Base-by-base conservation (phyloP, 2,888 invertebrate genomes). In the Caenorhabditis wallacei region DNA sequence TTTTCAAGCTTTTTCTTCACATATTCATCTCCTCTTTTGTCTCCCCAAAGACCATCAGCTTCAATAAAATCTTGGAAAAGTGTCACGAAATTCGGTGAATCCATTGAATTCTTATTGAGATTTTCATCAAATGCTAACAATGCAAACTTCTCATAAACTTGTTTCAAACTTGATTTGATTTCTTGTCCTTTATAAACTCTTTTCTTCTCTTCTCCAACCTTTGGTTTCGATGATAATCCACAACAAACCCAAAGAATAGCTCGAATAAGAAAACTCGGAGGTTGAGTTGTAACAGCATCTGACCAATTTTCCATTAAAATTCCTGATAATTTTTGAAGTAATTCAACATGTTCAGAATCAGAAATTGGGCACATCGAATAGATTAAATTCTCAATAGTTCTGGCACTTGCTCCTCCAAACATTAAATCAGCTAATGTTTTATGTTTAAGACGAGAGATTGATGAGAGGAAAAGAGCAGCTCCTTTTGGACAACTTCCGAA, bases 321-420 rank as follows among this genome's bases (percentile, higher is more conserved):
- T 40, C 81, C 84, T 13, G 74, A 30, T 4, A 85, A 57, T 22
- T 82, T 87, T 22, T 66, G 57, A 2, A 87, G 46, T 18, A 84
- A 30, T 35, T 84, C 84, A 48, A 88, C 64, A n/a, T 86, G 75
- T 54, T 85, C 80, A 5, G 22, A 20, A 1, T 59, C 56, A 1
- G 70, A 51, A 18, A 86, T 66, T 8, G 86, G 86, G 54, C 43
- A 53, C 71, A 84, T 26, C 20, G 69, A 53, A 76, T 66, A 86
- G 16, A 88, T 61, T 7, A 88, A 56, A 20, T 79, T 76, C 51
- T 88, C 88, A 24, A 88, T 85, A 0, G 86, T 81, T 51, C 84
- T 57, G 10, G 85, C 84, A n/a, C 79, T 72, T 13, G 85, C 82
- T 20, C 85, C 87, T 30, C 71, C 51, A 64, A 84, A 88, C 54